Base-by-base conservation (phyloP, 2,888 invertebrate species). In the Tryphoninae sp. region DNA sequence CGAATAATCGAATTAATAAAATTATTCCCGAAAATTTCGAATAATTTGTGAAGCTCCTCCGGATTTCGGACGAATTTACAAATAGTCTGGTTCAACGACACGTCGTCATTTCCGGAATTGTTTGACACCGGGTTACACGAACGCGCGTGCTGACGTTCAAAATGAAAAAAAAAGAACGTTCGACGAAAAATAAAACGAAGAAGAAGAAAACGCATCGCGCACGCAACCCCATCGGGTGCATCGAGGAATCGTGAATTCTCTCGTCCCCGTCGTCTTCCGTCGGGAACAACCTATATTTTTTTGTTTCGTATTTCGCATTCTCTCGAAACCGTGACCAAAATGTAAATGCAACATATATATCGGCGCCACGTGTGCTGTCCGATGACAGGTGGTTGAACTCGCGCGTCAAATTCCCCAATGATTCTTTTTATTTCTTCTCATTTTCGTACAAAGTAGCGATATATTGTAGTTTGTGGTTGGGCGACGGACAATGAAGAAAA, bases 331-430 rank as follows among this genome's bases (percentile, higher is more conserved):
- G 13, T 8, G 61, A 58, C 49, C 11, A 26, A 72, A 45, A 49
- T 16, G 16, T 9, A 16, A 62, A 68, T 42, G 40, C 7, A 42
- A 53, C 53, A 40, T n/a, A 23, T 9, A 26, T 62, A 33, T 33
- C 33, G 45, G 26, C 6, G 8, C 19, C 0, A 7, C 7, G 53
- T 49, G 67, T 40, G 11, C 22, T 40, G n/a, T 51, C 6, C 61
- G 45, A 68, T 65, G 71, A 65, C 71, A 78, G 78, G 71, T 78
- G 78, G 64, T 78, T 78, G 33, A 69, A 78, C 71, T 58, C 40
- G 45, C 64, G 42, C 71, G 26, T 77, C 61, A 45, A 45, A 2
- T 33, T 19, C 26, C 9, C 16, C 45, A 22, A 33, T 11, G 55
- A 74, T 64, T 55, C 23, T 6, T 62, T 53, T 22, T 42, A 22